Base-by-base conservation (phyloP, 2,797 vertebrate species). In the Paguma larvata region DNA sequence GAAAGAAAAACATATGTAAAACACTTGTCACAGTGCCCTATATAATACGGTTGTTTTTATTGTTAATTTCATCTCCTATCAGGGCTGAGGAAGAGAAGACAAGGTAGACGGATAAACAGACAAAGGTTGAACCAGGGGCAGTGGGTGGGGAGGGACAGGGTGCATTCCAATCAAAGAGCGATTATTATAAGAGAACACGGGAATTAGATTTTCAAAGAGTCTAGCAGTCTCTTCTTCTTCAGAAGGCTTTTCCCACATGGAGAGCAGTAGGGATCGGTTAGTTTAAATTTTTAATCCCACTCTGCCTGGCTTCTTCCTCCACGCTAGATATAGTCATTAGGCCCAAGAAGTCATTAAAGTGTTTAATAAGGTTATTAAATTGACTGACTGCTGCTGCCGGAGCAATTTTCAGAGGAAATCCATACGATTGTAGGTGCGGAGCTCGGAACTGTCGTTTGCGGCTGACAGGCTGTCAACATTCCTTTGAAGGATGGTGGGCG, bases 291-390 rank as follows among this genome's bases (percentile, higher is more conserved):
- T 97, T 97, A 98, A 98, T 98, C 97, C 88, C 72, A 34, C 67
- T 95, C 89, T 85, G 95, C 95, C 95, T 84, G 51, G 82, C 73
- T 68, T 94, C 93, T 92, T 77, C 88, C 79, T 92, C 95, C 90
- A 62, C 80, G 75, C 82, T 79, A 79, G 85, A 92, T 95, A 70
- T 14, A 79, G 92, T 98, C 95, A 93, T 98, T 98, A 98, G 97
- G 87, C 89, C 79, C 68, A 46, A 94, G 80, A 95, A 98, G 89
- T 97, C 98, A 97, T 98, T 98, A 96, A 97, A 94, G 73, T 98
- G 96, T 97, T 97, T 98, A 98, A 98, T 97, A 97, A 97, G 97
- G 97, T 97, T 97, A 97, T 98, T 98, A 98, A 98, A 95, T 97
- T 98, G 98, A 98, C 92, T 93, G 91, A 98, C 96, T 94, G 95